Evolutionary conservation across 2,888 invertebrate genomes (phyloP).

Genomic region (Sisyra terminalis): DNA sequence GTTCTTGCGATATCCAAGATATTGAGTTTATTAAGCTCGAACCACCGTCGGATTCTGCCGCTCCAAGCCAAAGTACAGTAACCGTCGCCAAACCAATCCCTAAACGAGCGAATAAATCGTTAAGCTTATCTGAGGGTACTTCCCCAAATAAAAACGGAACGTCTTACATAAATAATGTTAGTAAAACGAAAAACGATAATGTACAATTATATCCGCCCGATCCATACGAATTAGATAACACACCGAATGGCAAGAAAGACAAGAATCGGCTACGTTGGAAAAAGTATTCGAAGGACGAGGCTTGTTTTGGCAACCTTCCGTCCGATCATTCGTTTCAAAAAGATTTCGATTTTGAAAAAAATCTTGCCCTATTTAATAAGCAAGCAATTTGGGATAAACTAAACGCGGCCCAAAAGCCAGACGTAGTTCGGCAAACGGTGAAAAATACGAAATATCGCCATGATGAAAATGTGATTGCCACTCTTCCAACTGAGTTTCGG

Average conservation of each 20-base stretch:
- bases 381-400: slow-evolving; percentile 62
- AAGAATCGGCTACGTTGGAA: slow-evolving; percentile 26
- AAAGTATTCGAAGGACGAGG: slow-evolving; percentile 45
- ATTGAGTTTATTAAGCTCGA: slow-evolving; percentile 57
- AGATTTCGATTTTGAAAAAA: slow-evolving; percentile 92
- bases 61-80: slow-evolving; percentile 26
- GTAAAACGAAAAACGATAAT: slow-evolving; percentile 20
- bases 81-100: slow-evolving; percentile 36
- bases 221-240: slow-evolving; percentile 11
- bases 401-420: slow-evolving; percentile 42
- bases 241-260: slow-evolving; percentile 32
- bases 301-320: slow-evolving; percentile 55
- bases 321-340: slow-evolving; percentile 44
- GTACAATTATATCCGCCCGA: slow-evolving; percentile 21
- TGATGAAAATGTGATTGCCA: slow-evolving; percentile 70
- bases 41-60: slow-evolving; percentile 22
- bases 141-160: slow-evolving; percentile 27
- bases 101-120: slow-evolving; percentile 31
- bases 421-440: slow-evolving; percentile 37
- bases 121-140: slow-evolving; percentile 24
- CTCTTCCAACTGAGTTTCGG: slow-evolving; percentile 42
- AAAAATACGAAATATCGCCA: slow-evolving; percentile 40
- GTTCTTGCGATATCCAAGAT: slow-evolving; percentile 56
- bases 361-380: slow-evolving; percentile 82
- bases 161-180: slow-evolving; percentile 21